Base-by-base conservation (phyloP, 2,888 invertebrate genomes). In the Lepetodrilus schrolli region DNA sequence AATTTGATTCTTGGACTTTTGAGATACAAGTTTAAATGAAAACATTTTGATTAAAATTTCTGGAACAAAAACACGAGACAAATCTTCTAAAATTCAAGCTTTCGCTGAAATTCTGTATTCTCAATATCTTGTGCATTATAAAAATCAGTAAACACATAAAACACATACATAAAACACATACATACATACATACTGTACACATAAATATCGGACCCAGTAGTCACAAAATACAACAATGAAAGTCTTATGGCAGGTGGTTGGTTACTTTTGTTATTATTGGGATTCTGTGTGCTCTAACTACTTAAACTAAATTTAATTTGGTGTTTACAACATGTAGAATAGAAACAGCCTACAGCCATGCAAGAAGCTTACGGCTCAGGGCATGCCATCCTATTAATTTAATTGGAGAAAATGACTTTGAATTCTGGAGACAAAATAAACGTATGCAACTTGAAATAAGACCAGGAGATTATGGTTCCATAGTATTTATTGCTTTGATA, bases 271-370 rank as follows among this genome's bases (percentile, higher is more conserved):
- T 58, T 17, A 58, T 30, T 30, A 58, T 30, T 17, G 30, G 58
- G 58, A 30, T 34, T 30, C 58, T 58, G 34, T 26, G 58, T 58
- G 58, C 26, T 48, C 48, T 58, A 58, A 30, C 58, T 58, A 58
- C 26, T 58, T 58, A 58, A n/a, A 58, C 34, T 58, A 58, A 30
- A n/a, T n/a, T 58, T 34, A 58, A 58, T 17, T 43, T 17, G 34
- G 58, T 58, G 58, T 58, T 58, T 58, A 58, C 58, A 58, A 58
- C 58, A 58, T 26, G 17, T 58, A 58, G 26, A 58, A 17, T 30
- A 58, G 58, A 30, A 58, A 58, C 30, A 30, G 58, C 58, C 58
- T n/a, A 58, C 26, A 58, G 58, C 58, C 58, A 58, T 58, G 58
- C 58, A 58, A 7, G 17, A 58, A 58, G 58, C 58, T 58, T 58